These are phyloP conservation scores for Oreochromis aureus DNA, from an alignment of 2,113 vertebrate genomes.

Conservation along the genomic window DNA sequence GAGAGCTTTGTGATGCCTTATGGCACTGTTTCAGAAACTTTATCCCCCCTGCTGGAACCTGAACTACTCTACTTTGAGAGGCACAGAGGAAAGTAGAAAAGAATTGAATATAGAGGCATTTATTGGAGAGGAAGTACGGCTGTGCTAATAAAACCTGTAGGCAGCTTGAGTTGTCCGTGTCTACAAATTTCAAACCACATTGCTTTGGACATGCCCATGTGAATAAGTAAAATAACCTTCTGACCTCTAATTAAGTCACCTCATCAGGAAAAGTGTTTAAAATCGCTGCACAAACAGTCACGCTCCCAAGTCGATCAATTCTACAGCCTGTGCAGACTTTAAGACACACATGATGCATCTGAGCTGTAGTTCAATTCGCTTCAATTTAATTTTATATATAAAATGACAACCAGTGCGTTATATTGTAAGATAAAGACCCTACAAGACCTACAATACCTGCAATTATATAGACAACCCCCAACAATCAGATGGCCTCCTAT, in stretches of 20 bases:
- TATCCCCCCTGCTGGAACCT: background rate
- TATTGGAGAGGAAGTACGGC: background rate
- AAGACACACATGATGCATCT: background rate
- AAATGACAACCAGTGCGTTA: background rate
- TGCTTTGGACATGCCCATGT: background rate
- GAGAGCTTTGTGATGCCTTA: background rate
- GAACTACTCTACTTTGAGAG: background rate
- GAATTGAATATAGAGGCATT: background rate
- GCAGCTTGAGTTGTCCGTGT: background rate
- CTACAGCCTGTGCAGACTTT: background rate
- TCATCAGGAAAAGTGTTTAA: background rate
- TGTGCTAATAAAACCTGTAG: background rate
- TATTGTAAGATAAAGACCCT: background rate
- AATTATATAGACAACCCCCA: background rate
- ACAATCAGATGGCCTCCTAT: background rate
- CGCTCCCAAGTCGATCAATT: background rate
- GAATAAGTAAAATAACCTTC: background rate
- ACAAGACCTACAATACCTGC: background rate
- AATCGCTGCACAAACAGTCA: background rate
- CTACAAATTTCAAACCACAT: background rate
- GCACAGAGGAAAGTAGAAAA: background rate
- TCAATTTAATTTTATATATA: background rate
- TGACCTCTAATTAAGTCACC: background rate
- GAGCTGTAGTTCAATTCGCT: background rate
- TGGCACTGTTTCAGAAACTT: background rate